phyloP scores from a whole-genome alignment of 2,888 invertebrate genomes.

The Eledona agricola region DNA sequence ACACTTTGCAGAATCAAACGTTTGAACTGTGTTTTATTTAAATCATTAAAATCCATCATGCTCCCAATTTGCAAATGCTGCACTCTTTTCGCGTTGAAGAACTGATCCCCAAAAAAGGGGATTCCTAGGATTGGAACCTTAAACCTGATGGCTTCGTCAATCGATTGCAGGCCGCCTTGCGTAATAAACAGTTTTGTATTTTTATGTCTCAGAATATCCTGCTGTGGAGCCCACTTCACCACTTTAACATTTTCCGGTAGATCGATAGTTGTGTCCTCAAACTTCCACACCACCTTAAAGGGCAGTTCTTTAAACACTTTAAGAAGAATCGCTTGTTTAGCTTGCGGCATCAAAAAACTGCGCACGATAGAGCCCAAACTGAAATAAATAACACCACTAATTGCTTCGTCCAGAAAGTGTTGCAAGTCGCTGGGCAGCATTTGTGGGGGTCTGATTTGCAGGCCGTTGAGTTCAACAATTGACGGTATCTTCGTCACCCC shows the following conservation, averaged over 20 bases:
- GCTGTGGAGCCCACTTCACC: slow-evolving; percentile 31
- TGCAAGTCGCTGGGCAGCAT: slow-evolving; percentile 12
- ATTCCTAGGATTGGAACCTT: slow-evolving; percentile 58
- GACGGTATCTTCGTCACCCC: slow-evolving; percentile 42
- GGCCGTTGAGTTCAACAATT: slow-evolving; percentile 66
- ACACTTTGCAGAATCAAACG: slow-evolving; percentile 9
- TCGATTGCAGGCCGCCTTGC: slow-evolving; percentile 54
- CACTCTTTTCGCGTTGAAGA: slow-evolving; percentile 18
- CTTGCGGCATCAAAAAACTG: slow-evolving; percentile 18
- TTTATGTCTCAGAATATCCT: slow-evolving; percentile 31
- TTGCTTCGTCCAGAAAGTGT: slow-evolving; percentile 16
- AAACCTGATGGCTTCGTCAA: slow-evolving; percentile 57
- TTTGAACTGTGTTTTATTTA: slow-evolving; percentile 39
- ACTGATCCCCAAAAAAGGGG: slow-evolving; percentile 57
- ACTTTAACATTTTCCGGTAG: slow-evolving; percentile 25
- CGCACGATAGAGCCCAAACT: slow-evolving; percentile 34
- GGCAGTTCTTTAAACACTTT: slow-evolving; percentile 30
- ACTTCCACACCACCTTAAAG: slow-evolving; percentile 35
- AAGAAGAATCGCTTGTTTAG: slow-evolving; percentile 15
- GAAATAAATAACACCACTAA: slow-evolving; percentile 32
- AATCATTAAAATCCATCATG: slow-evolving; percentile 39
- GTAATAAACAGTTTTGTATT: slow-evolving; percentile 38
- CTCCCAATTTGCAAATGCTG: slow-evolving; percentile 34
- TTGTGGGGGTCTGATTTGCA: slow-evolving; percentile 53
- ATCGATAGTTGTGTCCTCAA: slow-evolving; percentile 10